These are phyloP conservation scores for Drosophila mayaguana DNA, from an alignment of 2,888 invertebrate species.

Conservation along the genomic window DNA sequence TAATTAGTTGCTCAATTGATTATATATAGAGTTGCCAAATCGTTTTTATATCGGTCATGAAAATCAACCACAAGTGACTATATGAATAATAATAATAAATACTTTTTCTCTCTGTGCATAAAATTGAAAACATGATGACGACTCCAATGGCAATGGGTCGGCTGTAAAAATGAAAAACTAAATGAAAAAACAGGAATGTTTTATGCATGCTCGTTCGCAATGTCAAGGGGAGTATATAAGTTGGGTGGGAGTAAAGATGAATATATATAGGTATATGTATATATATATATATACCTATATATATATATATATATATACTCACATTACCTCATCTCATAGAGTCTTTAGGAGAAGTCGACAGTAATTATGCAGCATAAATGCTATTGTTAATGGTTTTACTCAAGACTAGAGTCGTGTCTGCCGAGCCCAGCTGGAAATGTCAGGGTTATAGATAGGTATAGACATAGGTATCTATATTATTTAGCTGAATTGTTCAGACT, in stretches of 20 bases:
- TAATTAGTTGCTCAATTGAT: constrained; percentile 5
- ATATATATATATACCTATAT: not conserved
- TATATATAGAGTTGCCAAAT: not conserved
- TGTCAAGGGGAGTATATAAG: not conserved
- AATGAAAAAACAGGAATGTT: not conserved
- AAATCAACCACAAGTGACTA: not conserved
- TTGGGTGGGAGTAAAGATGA: not conserved
- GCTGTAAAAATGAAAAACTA: not conserved
- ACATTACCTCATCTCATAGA: no score
- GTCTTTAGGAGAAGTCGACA: no score
- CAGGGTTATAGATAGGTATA: no score
- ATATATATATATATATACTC: no score
- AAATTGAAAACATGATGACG: constrained; percentile 18
- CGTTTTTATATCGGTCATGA: not conserved
- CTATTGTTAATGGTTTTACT: not conserved
- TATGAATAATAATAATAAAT: not conserved
- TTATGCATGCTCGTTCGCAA: not conserved
- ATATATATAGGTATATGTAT: not conserved
- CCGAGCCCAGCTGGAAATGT: not conserved
- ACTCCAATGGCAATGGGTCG: not conserved
- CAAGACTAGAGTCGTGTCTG: not conserved
- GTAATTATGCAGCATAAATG: not conserved
- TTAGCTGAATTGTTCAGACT: no score
- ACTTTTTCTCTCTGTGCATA: not conserved
- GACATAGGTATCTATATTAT: no score